Base-by-base conservation (phyloP, 2,888 invertebrate genomes). In the Lycophotia porphyrea region DNA sequence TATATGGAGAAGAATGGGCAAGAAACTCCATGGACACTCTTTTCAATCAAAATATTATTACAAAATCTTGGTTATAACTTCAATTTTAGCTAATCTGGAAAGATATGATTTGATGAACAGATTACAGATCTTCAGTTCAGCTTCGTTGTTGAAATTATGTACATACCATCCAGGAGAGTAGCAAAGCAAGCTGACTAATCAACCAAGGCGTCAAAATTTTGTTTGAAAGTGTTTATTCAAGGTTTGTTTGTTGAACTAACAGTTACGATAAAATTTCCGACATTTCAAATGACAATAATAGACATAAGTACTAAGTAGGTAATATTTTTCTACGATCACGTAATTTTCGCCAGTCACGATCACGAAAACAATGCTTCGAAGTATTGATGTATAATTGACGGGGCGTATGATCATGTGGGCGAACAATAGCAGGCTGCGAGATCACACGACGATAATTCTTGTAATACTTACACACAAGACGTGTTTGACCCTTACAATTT, bases 261-360 rank as follows among this genome's bases (percentile, higher is more conserved):
- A 21, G n/a, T 72, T 60, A 60, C 31, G 21, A 11, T 61, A 74
- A 66, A 61, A 80, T 73, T 87, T 85, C 90, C 88, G 89, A 89
- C 88, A 91, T 91, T 91, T 90, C 87, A 79, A 89, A 87, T 86
- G 88, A 90, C 85, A 90, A 84, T 76, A 49, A 13, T 15, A 39
- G 63, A 39, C 39, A 21, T 21, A 31, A 24, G 18, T 31, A 63
- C 9, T 31, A 88, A 86, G 85, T 31, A 88, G 86, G 85, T 89
- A 91, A 91, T 91, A 90, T 89, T 91, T 93, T 90, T 89, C 90
- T 91, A 82, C 70, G 86, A 85, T 90, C 88, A 91, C 85, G 89
- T 90, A 90, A 63, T 88, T 89, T 91, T 90, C 87, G 84, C 77
- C 82, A 84, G 76, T 70, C 82, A 76, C 74, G 67, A 76, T 70